Evolutionary conservation across 2,888 invertebrate genomes (phyloP), one percentile per base, ranked within the genome.

Genomic region (Polydrusus tereticollis): DNA sequence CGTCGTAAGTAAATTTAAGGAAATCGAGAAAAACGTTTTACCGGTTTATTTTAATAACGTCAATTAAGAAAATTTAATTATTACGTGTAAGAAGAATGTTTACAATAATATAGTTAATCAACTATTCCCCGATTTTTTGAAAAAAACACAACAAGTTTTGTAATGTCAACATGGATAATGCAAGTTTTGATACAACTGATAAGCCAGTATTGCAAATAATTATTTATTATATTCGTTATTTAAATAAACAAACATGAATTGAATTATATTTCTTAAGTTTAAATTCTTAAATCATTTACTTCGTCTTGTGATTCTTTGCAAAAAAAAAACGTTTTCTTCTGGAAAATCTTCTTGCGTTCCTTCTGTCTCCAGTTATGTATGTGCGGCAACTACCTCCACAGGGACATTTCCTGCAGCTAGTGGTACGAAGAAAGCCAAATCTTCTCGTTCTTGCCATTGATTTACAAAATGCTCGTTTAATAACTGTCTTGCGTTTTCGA

Each of bases 1-100:
- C n/a, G n/a, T n/a, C n/a, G n/a, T 74, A 65, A 65, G 62, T 14
- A 26, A 55, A 55, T 55, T 29, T 59, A 23, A 43, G 47, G 41
- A 58, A 41, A 20, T 47, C 36, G 0, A 23, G 20, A 26, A 60
- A 60, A 41, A 60, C 21, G 20, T 21, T 18, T 14, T 4, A 45
- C 29, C 26, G n/a, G 10, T n/a, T n/a, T n/a, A 59, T 20, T 58
- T 26, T 43, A 20, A 29, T 14, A 55, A 66, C 33, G 38, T 33
- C 29, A 0, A 29, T 23, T 4, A 16, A 4, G 16, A n/a, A n/a
- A n/a, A n/a, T n/a, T 14, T 45, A 16, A 12, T 16, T 18, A 16
- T 16, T 45, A 45, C 8, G 18, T 45, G 2, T 45, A 18, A 18
- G 45, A 20, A 45, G 16, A n/a, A 45, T 16, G 18, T 45, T 12